Percentiles rank a stretch among this genome's conserved stretches.
Conservation (phyloP, 2,888 invertebrate species). For the Xylophagus ater region DNA sequence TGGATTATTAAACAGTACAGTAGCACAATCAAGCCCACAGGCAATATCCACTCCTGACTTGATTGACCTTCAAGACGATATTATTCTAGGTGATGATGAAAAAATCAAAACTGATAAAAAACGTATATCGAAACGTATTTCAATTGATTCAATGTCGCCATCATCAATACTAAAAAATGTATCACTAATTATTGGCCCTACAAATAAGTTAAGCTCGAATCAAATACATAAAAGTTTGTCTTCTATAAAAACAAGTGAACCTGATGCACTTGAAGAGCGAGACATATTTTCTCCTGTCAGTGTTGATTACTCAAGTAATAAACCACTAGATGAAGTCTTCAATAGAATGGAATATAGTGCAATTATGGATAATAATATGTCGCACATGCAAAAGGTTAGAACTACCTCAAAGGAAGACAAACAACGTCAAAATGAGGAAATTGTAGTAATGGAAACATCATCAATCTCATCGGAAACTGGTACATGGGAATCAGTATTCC, state of each 20-base stretch:
- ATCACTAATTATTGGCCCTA: background rate
- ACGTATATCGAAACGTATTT: conserved; percentile 15
- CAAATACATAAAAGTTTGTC: conserved; percentile 22
- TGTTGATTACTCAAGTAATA: conserved; percentile 25
- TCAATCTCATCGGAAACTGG: conserved; percentile 53
- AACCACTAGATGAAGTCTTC: conserved; percentile 2
- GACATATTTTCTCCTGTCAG: conserved; percentile 37
- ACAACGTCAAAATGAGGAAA: conserved; percentile 51
- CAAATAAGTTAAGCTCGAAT: background rate
- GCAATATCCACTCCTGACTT: too few relatives aligned
- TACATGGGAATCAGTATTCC: conserved; percentile 53
- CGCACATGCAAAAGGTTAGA: too few relatives aligned
- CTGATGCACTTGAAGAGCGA: conserved; percentile 35
- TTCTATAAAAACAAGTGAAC: conserved; percentile 33
- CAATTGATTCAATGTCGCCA: conserved; percentile 18
- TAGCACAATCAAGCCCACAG: too few relatives aligned
- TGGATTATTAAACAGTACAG: too few relatives aligned
- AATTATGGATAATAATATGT: too few relatives aligned
- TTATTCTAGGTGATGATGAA: too few relatives aligned
- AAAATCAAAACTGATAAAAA: too few relatives aligned
- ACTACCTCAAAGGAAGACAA: conserved; percentile 46
- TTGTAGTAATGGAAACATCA: conserved; percentile 49
- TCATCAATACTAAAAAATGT: conserved; percentile 1
- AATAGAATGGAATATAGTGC: too few relatives aligned
- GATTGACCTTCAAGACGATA: too few relatives aligned